A percentile compares a stretch with the other conserved stretches of the same genome.
phyloP scores from a whole-genome alignment of 2,797 vertebrate genomes.

The Pseudochirops cupreus region DNA sequence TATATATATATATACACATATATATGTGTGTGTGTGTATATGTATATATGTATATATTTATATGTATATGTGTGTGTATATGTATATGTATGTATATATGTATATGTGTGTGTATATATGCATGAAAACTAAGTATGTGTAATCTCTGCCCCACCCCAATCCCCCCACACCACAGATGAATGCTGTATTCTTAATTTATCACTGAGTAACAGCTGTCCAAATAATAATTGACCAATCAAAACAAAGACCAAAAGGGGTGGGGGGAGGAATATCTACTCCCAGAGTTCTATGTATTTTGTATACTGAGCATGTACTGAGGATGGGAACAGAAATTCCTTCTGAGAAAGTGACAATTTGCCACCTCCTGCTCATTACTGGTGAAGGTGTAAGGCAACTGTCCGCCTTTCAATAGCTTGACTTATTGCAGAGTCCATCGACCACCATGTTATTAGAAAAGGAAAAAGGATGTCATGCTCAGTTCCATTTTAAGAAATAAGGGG shows the following conservation, averaged over 20 bases:
- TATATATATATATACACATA: no score
- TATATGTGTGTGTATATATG: not conserved
- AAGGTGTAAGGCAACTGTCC: not conserved
- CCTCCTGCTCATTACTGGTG: not conserved
- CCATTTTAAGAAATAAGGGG: conserved; percentile 3
- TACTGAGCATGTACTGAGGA: not conserved
- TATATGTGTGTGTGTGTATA: no score
- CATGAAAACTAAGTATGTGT: not conserved
- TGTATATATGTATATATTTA: no score
- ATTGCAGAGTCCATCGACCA: not conserved
- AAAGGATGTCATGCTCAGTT: conserved; percentile 13
- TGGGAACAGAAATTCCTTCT: not conserved
- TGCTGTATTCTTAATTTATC: not conserved
- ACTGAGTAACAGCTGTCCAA: not conserved
- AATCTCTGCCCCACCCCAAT: not conserved
- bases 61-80: no score
- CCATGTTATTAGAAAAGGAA: conserved; percentile 36
- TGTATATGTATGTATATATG: no score
- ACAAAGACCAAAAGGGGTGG: not conserved
- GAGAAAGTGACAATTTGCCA: not conserved
- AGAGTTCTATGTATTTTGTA: not conserved
- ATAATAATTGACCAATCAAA: not conserved
- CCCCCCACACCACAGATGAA: not conserved
- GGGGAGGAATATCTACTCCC: not conserved
- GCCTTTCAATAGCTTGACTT: not conserved